Base-by-base conservation (phyloP, 2,113 vertebrate species). In the Trachemys scripta region DNA sequence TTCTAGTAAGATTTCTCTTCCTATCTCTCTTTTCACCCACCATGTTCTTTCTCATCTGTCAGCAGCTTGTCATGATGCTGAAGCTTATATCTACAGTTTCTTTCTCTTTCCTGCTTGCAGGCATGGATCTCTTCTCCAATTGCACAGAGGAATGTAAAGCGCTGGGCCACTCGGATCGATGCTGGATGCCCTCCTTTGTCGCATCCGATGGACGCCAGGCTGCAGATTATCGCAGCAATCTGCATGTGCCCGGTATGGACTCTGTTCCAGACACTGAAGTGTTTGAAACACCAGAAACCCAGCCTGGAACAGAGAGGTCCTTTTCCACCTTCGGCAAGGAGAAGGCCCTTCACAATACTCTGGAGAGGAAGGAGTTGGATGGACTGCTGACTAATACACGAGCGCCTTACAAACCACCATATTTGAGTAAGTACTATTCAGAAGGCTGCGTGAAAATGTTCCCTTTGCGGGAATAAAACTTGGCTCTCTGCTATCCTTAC, bases 71-170 rank as follows among this genome's bases (percentile, higher is more conserved):
- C 14, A 2, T 4, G 82, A 76, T 88, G 85, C 87, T 87, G 94
- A 97, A 91, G 90, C 82, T 96, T 94, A 62, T 95, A 94, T 93
- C 92, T 93, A 47, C 47, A 97, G 95, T 95, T 95, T 97, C 88
- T 94, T 88, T 97, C 85, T 93, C 93, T 95, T 87, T 97, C 96
- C 76, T 98, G 72, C 89, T 96, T 94, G 49, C 93, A 99, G 99
- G 99, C 81, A 98, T 99, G 91, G 99, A 99, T 97, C 99, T 99
- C 94, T 99, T 99, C 98, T 99, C 99, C 94, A 99, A 99, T 98
- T 99, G 99, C 98, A 99, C 99, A 1, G 99, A 99, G 98, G 99
- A 99, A 98, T 99, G 99, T 97, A 99, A 99, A 98, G 99, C 99
- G 10, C 98, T 99, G 96, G 99, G 99, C 97, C 99, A 99, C 98